phyloP scores from a whole-genome alignment of 2,888 invertebrate genomes.

The Cheilosia scutellata region DNA sequence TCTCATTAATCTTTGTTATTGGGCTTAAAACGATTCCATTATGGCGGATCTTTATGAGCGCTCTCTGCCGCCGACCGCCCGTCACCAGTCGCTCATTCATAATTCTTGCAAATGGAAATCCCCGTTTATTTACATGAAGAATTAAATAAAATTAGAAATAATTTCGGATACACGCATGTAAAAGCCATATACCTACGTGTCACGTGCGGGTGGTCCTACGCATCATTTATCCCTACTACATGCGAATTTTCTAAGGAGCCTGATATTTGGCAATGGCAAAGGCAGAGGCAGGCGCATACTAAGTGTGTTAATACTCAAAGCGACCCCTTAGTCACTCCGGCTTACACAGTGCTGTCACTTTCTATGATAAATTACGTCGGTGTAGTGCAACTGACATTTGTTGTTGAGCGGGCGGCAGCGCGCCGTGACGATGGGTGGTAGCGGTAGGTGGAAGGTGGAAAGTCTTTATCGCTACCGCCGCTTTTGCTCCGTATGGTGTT shows the following conservation, averaged over 20 bases:
- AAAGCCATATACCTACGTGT: slow-evolving; percentile 8
- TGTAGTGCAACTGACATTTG: slow-evolving; percentile 70
- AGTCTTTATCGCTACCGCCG: slow-evolving; percentile 3
- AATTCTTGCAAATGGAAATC: slow-evolving; percentile 49
- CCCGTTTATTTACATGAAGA: slow-evolving; percentile 63
- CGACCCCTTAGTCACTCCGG: slow-evolving; percentile 63
- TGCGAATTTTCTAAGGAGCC: slow-evolving; percentile 1
- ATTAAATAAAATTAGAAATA: slow-evolving; percentile 73
- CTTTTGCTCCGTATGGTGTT: slow-evolving; percentile 2
- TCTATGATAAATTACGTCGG: slow-evolving; percentile 71
- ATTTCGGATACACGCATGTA: slow-evolving; percentile 36
- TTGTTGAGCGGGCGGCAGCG: slow-evolving; percentile 10
- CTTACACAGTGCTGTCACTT: slow-evolving; percentile 64
- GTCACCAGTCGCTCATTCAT: slow-evolving; percentile 51
- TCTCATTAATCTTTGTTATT: slow-evolving; percentile 75
- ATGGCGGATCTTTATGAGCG: slow-evolving; percentile 78
- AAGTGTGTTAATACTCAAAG: slow-evolving; percentile 66
- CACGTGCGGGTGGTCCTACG: slow-evolving; percentile 21
- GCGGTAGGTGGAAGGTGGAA: neutral
- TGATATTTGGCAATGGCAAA: slow-evolving; percentile 10
- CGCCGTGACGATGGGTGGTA: neutral
- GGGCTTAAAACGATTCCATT: slow-evolving; percentile 67
- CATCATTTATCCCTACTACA: slow-evolving; percentile 23
- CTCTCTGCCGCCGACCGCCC: slow-evolving; percentile 76
- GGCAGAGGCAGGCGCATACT: slow-evolving; percentile 24